Percentiles rank a stretch among this genome's conserved stretches.
These are phyloP conservation scores for Falco concolor DNA, from an alignment of 2,797 vertebrate species.

Conservation along the genomic window DNA sequence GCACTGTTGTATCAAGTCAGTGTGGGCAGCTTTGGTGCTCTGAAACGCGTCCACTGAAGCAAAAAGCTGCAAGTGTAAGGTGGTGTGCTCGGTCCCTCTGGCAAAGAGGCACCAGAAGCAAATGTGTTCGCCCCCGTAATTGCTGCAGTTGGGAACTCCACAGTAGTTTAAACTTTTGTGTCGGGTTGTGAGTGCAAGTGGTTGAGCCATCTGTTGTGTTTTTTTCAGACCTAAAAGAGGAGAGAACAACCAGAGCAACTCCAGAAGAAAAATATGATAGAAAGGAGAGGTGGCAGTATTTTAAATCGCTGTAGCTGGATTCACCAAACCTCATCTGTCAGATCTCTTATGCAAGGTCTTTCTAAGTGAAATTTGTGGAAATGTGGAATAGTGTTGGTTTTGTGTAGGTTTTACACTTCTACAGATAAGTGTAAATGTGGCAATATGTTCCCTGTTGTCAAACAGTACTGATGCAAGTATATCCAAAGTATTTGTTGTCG, in stretches of 20 bases:
- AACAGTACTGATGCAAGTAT: neutral
- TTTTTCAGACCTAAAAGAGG: neutral
- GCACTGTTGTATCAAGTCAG: neutral
- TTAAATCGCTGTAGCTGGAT: neutral
- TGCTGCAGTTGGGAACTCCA: neutral
- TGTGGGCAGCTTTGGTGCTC: neutral
- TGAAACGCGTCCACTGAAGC: neutral
- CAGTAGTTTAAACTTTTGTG: neutral
- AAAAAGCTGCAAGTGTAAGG: neutral
- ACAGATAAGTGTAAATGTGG: neutral
- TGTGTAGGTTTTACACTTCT: neutral
- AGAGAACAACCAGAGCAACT: neutral
- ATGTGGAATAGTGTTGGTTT: neutral
- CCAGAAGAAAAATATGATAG: neutral
- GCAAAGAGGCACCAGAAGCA: neutral
- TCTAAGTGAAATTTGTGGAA: neutral
- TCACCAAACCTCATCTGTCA: neutral
- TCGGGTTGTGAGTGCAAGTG: neutral
- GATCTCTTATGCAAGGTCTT: neutral
- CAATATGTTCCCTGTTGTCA: neutral
- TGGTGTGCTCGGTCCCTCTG: neutral
- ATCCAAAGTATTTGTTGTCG: neutral
- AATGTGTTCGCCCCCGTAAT: neutral
- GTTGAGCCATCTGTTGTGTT: neutral
- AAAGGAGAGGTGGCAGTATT: neutral